Percentiles rank a stretch among this genome's conserved stretches.
These are phyloP conservation scores for Phylloscopus trochilus DNA, from an alignment of 2,113 vertebrate species.

Conservation along the genomic window DNA sequence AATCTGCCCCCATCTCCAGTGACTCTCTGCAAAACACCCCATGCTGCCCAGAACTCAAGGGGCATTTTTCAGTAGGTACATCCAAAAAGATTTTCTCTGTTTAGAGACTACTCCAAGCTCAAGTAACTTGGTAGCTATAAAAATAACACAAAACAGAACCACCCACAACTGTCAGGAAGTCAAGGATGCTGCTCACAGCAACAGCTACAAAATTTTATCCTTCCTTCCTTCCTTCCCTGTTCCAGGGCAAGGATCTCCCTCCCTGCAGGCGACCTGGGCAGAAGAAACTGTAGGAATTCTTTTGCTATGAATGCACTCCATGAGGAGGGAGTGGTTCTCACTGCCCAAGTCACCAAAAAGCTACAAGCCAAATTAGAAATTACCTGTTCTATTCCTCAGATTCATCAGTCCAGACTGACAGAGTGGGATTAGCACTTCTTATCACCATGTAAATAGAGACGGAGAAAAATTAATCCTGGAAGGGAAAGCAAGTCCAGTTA, in stretches of 20 bases:
- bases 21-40: neutral
- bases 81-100: neutral
- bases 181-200: neutral
- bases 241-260: neutral
- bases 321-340: neutral
- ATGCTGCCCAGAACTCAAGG: neutral
- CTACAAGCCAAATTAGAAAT: neutral
- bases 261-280: neutral
- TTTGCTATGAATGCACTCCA: neutral
- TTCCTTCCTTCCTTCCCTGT: neutral
- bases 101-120: neutral
- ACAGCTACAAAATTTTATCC: neutral
- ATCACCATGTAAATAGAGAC: conserved; percentile 46
- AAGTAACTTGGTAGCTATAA: neutral
- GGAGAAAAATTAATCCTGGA: conserved; percentile 47
- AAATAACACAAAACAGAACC: neutral
- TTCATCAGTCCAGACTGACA: conserved; percentile 58
- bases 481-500: conserved; percentile 39
- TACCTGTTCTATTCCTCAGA: conserved; percentile 67
- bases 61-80: neutral
- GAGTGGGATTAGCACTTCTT: conserved; percentile 35
- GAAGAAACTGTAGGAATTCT: neutral
- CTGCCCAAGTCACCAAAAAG: neutral
- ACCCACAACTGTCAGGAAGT: neutral
- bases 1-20: neutral